These are phyloP conservation scores for Thera britannica DNA, from an alignment of 2,888 invertebrate genomes.

Conservation along the genomic window DNA sequence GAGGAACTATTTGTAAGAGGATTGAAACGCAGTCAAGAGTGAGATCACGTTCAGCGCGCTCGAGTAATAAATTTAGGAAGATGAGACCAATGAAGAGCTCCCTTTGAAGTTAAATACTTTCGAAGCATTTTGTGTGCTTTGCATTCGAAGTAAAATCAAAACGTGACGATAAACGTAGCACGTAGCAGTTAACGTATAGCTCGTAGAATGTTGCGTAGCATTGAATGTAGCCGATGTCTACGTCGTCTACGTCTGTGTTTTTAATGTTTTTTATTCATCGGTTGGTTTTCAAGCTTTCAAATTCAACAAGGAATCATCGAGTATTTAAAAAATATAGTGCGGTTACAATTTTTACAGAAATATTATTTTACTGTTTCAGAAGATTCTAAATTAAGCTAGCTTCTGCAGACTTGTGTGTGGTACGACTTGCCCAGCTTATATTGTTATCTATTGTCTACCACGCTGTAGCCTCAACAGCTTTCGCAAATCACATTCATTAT, in stretches of 20 bases:
- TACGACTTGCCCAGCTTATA: not conserved
- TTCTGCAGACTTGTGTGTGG: not conserved
- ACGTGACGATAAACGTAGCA: not conserved
- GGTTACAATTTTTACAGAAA: no score
- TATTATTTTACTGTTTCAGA: no score
- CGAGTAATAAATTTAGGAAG: slow-evolving; percentile 5
- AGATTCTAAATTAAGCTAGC: no score
- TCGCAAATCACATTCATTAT: not conserved
- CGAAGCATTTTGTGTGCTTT: not conserved
- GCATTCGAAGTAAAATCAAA: not conserved
- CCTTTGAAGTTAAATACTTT: slow-evolving; percentile 7
- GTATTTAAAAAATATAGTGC: no score
- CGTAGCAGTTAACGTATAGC: not conserved
- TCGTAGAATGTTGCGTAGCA: slow-evolving; percentile 15
- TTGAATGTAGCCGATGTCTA: not conserved
- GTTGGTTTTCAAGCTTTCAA: no score
- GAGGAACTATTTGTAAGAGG: slow-evolving; percentile 23
- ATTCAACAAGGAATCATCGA: no score
- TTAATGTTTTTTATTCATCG: not conserved
- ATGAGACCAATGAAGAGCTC: slow-evolving; percentile 2
- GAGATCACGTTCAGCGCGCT: slow-evolving; percentile 20
- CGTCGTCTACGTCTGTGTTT: not conserved
- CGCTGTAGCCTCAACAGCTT: not conserved
- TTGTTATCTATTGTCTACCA: not conserved
- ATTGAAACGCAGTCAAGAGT: slow-evolving; percentile 23